Evolutionary conservation across 1,140 invertebrate species (phyloP).

Genomic region (Ips typographus): DNA sequence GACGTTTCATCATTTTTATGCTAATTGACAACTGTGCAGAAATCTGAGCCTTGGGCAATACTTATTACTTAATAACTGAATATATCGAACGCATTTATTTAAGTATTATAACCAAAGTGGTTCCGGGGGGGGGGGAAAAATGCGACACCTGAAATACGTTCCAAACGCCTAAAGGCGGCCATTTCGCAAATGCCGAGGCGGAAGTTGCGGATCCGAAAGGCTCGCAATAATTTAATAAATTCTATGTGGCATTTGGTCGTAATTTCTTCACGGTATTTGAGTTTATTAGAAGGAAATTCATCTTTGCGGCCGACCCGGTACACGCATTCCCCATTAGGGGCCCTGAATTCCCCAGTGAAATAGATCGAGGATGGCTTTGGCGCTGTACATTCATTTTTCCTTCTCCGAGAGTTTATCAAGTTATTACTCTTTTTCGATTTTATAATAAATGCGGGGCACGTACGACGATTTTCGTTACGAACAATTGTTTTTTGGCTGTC

Average conservation of each 20-base stretch:
- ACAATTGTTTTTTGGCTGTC: not conserved
- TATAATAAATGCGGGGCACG: not conserved
- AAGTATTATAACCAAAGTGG: too few relatives aligned
- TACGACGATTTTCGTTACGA: not conserved
- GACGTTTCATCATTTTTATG: too few relatives aligned
- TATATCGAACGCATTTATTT: too few relatives aligned
- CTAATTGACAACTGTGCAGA: too few relatives aligned
- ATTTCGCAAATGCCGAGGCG: not conserved
- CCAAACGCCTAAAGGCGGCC: too few relatives aligned
- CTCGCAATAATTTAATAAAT: slow-evolving; percentile 27
- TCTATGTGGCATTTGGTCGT: slow-evolving; percentile 12
- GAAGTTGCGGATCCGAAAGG: slow-evolving; percentile 13
- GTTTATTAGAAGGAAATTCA: slow-evolving; percentile 34
- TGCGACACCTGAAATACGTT: too few relatives aligned
- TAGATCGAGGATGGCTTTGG: not conserved
- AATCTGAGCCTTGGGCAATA: too few relatives aligned
- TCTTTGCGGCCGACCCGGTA: slow-evolving; percentile 10
- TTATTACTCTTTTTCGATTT: not conserved
- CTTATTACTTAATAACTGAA: too few relatives aligned
- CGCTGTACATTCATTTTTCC: not conserved
- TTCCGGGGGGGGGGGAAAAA: too few relatives aligned
- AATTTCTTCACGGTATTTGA: slow-evolving; percentile 33
- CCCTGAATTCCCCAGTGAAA: slow-evolving; percentile 7
- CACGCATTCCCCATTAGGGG: slow-evolving; percentile 10
- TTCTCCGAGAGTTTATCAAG: not conserved